phyloP scores from a whole-genome alignment of 2,888 invertebrate species.

The Macropis europaea region DNA sequence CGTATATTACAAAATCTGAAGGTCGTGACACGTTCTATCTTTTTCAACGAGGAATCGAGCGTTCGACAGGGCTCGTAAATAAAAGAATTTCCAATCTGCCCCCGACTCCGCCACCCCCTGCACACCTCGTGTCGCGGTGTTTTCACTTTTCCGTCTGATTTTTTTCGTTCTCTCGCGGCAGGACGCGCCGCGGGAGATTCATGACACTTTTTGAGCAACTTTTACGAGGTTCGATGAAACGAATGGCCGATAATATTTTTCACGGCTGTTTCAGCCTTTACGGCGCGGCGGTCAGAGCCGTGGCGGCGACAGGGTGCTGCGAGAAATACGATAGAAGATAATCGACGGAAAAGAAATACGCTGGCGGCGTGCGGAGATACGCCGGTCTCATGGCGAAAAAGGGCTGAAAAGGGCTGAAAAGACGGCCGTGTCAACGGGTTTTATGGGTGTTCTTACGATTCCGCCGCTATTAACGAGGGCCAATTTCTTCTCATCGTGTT shows the following conservation, averaged over 20 bases:
- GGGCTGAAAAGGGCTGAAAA: too few relatives aligned
- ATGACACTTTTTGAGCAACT: constrained; percentile 42
- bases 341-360: constrained; percentile 48
- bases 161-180: constrained; percentile 13
- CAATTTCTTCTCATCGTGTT: neutral
- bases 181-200: constrained; percentile 40
- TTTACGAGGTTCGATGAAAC: constrained; percentile 50
- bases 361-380: constrained; percentile 14
- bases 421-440: constrained; percentile 10
- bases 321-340: constrained; percentile 54
- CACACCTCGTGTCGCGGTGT: neutral
- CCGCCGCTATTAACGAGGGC: constrained; percentile 25
- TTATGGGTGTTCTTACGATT: constrained; percentile 35
- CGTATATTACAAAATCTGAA: neutral
- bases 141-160: constrained; percentile 21
- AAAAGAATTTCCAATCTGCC: constrained; percentile 35
- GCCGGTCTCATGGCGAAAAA: neutral
- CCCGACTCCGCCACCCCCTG: neutral
- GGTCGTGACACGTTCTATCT: constrained; percentile 2
- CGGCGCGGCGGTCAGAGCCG: constrained; percentile 20
- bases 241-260: constrained; percentile 58
- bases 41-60: neutral
- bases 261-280: constrained; percentile 49
- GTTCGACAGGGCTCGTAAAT: constrained; percentile 25
- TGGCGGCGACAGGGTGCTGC: constrained; percentile 4